Conservation (phyloP, 1,140 invertebrate species). For the Drosophila tsacasi region DNA sequence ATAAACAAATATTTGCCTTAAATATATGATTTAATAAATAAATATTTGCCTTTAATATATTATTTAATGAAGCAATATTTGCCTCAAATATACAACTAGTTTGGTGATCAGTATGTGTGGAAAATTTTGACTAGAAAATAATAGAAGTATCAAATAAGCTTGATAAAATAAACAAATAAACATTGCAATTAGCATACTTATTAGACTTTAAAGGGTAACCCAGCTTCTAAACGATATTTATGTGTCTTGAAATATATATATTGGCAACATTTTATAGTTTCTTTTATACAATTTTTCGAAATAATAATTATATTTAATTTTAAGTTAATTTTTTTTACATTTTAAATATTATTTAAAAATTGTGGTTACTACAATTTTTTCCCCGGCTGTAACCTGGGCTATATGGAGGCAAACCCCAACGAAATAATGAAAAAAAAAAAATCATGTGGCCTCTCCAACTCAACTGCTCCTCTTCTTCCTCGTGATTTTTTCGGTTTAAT, state of each 20-base stretch:
- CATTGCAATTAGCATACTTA: slow-evolving; percentile 21
- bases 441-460: slow-evolving; percentile 33
- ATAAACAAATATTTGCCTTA: too few relatives aligned
- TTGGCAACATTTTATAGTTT: not conserved
- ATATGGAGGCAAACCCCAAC: slow-evolving; percentile 10
- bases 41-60: not conserved
- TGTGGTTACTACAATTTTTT: not conserved
- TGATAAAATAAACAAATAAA: slow-evolving; percentile 17
- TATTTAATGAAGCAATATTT: not conserved
- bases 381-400: slow-evolving; percentile 6
- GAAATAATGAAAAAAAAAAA: slow-evolving; percentile 15
- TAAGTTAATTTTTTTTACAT: not conserved
- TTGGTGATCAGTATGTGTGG: not conserved
- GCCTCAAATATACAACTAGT: not conserved
- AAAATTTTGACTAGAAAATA: not conserved
- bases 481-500: slow-evolving; percentile 49
- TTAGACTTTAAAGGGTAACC: not conserved
- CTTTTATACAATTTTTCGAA: not conserved
- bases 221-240: not conserved
- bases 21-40: not conserved
- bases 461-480: slow-evolving; percentile 13
- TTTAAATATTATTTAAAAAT: not conserved
- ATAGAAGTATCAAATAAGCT: not conserved
- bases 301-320: not conserved
- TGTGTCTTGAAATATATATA: not conserved